These are phyloP conservation scores for Lordiphosa clarofinis DNA, from an alignment of 1,140 invertebrate species.

Conservation along the genomic window DNA sequence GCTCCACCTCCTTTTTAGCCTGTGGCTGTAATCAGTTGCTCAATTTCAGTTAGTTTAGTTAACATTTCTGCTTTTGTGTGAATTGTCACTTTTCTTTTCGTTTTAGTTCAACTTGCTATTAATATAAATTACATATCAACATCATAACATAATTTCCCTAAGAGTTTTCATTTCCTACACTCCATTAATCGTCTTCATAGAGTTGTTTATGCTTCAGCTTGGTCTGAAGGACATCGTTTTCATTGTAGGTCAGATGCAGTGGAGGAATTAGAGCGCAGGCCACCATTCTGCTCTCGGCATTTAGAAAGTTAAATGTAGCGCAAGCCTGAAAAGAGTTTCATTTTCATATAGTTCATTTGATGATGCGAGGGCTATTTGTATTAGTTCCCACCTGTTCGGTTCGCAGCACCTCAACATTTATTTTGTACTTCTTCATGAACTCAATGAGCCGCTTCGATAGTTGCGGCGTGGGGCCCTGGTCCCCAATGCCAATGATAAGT, in stretches of 20 bases:
- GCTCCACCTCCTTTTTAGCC: too few species aligned
- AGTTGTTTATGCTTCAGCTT: conserved; percentile 80
- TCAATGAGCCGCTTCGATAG: conserved; percentile 80
- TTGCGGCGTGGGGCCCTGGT: conserved; percentile 76
- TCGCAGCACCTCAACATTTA: conserved; percentile 87
- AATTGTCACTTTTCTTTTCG: too few species aligned
- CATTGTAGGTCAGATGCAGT: conserved; percentile 72
- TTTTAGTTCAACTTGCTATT: too few species aligned
- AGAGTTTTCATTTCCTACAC: neutral
- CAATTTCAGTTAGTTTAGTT: too few species aligned
- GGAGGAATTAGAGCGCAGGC: conserved; percentile 90
- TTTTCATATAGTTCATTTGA: too few species aligned
- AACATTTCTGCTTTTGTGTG: too few species aligned
- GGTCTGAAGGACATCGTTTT: conserved; percentile 80
- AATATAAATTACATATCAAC: neutral
- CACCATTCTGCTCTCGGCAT: conserved; percentile 86
- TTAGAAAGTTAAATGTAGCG: conserved; percentile 91
- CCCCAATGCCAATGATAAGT: conserved; percentile 88
- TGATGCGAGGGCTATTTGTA: neutral
- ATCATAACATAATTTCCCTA: neutral
- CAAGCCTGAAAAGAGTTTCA: conserved; percentile 81
- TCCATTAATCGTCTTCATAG: conserved; percentile 73
- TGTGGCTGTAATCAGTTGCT: too few species aligned
- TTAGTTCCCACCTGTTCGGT: conserved; percentile 81
- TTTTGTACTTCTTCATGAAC: conserved; percentile 82